phyloP scores from a whole-genome alignment of 2,888 invertebrate species.

The Clanis bilineata region DNA sequence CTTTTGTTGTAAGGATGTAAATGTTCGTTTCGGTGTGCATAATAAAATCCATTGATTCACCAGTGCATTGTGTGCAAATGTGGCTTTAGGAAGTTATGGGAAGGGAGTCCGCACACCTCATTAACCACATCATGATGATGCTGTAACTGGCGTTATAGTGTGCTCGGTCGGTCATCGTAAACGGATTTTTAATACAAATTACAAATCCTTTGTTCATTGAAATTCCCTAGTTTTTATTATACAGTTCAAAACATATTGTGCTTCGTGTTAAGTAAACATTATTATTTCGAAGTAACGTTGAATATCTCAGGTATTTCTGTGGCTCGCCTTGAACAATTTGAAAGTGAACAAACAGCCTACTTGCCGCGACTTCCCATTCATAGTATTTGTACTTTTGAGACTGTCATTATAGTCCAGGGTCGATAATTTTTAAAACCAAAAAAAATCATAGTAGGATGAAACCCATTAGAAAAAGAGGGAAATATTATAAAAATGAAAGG shows the following conservation, averaged over 20 bases:
- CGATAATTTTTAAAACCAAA: too few relatives aligned
- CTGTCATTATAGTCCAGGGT: neutral
- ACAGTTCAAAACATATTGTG: neutral
- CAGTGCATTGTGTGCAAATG: constrained; percentile 5
- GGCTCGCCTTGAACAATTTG: neutral
- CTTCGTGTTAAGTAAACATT: neutral
- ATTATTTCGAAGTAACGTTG: neutral
- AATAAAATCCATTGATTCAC: too few relatives aligned
- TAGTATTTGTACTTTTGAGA: neutral
- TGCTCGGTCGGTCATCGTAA: neutral
- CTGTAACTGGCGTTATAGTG: neutral
- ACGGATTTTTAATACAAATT: neutral
- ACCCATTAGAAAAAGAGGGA: too few relatives aligned
- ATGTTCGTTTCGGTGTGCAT: neutral
- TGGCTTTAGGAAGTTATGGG: neutral
- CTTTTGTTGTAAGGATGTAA: too few relatives aligned
- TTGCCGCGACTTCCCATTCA: constrained; percentile 4
- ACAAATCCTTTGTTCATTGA: neutral
- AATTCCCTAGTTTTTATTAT: neutral
- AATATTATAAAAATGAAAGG: too few relatives aligned
- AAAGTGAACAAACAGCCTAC: neutral
- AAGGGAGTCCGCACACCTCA: neutral
- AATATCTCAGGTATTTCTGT: neutral
- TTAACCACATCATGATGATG: neutral
- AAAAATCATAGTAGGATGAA: too few relatives aligned